Base-by-base conservation (phyloP, 2,797 vertebrate species). In the Clamator glandarius region DNA sequence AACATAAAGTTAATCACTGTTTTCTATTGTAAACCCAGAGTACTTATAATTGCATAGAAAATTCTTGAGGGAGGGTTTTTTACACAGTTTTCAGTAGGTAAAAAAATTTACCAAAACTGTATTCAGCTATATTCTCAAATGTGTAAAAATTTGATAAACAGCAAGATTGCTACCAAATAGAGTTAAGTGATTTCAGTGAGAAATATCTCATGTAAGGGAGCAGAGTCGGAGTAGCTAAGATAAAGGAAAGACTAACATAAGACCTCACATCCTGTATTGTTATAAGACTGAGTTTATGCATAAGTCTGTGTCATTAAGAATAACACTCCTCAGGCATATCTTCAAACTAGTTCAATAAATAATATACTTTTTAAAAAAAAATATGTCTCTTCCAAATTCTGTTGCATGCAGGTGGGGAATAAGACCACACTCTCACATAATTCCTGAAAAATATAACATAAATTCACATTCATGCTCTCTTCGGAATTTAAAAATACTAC, bases 391-490 rank as follows among this genome's bases (percentile, higher is more conserved):
- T 83, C 28, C 19, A 75, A 59, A 67, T 62, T 46, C 44, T 72
- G 25, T 69, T 24, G 16, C 20, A 46, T 31, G 8, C 9, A 67
- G 14, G 4, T 55, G 62, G 14, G 33, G 57, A 63, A 51, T 33
- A 79, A 70, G 20, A 55, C 9, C 44, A n/a, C 3, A 20, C 3
- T 36, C 12, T 35, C 13, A 64, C 6, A 33, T 33, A 68, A 41
- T 11, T 6, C 16, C 44, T 5, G 12, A 75, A 41, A 80, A 58
- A 25, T 25, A 19, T 8, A 21, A 8, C 7, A 17, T 12, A 31
- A 55, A 50, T 11, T 42, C 11, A n/a, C 24, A 36, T 31, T 33
- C 0, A 0, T 28, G 21, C 4, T 10, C 39, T 44, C 16, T 10
- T 36, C 25, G 15, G 15, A 36, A 8, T 41, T 70, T 74, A 39